Conservation (phyloP, 2,888 invertebrate species). For the Caradrina kadenii region DNA sequence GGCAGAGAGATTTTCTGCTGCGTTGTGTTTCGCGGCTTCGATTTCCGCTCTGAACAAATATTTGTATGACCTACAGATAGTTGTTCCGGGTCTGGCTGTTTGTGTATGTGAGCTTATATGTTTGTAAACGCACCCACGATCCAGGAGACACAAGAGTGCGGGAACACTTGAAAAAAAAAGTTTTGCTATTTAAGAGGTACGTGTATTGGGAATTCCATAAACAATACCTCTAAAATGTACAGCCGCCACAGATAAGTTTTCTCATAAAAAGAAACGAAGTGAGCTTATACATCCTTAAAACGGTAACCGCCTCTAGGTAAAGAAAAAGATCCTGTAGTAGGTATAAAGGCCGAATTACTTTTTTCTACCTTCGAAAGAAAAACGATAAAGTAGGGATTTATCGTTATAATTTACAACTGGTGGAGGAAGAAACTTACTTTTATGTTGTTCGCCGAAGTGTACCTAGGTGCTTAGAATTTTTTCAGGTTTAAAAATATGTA, state of each 20-base stretch:
- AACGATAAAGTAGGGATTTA: constrained; percentile 58
- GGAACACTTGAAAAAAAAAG: neutral
- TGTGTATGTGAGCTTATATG: no score
- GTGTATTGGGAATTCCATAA: neutral
- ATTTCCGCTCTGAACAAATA: no score
- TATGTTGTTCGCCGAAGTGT: constrained; percentile 32
- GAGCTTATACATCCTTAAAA: constrained; percentile 21
- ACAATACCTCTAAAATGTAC: neutral
- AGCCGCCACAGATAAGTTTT: constrained; percentile 4
- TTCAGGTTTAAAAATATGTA: constrained; percentile 22
- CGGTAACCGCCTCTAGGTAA: constrained; percentile 30
- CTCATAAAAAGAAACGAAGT: constrained; percentile 38
- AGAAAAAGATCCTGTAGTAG: constrained; percentile 25
- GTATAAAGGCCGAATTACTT: constrained; percentile 31
- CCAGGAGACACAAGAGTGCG: no score
- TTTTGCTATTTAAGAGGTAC: neutral
- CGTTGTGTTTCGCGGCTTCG: no score
- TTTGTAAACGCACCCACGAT: no score
- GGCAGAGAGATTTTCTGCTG: no score
- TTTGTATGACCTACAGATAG: no score
- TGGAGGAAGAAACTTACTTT: constrained; percentile 35
- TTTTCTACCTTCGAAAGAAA: constrained; percentile 56
- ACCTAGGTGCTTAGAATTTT: constrained; percentile 13
- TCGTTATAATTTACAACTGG: constrained; percentile 56
- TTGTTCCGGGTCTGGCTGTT: no score